phyloP scores from a whole-genome alignment of 2,113 vertebrate species.

The Loxodonta africana region DNA sequence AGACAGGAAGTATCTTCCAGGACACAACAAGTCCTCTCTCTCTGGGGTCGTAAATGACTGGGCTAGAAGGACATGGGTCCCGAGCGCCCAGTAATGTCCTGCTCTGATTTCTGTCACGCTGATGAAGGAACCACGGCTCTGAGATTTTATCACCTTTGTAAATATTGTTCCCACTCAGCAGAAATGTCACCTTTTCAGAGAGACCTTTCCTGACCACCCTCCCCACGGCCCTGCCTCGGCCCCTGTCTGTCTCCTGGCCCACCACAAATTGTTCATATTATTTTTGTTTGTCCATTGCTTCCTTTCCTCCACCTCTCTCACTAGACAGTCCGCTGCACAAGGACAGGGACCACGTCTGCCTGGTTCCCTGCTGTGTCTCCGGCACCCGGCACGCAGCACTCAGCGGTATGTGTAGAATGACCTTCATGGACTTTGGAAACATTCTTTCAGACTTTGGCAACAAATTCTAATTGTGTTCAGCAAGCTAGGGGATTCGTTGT shows the following conservation, averaged over 20 bases:
- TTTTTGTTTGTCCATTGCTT: background rate
- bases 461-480: background rate
- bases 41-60: background rate
- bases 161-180: background rate
- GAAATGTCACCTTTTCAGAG: background rate
- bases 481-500: background rate
- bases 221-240: background rate
- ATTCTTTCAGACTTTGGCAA: background rate
- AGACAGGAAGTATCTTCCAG: background rate
- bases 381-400: background rate
- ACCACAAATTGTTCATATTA: accelerated
- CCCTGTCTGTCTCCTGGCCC: background rate
- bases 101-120: background rate
- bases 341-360: background rate
- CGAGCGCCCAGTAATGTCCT: background rate
- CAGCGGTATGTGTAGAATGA: accelerated
- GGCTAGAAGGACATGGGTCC: background rate
- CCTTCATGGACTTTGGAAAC: background rate
- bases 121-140: background rate
- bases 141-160: background rate
- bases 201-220: background rate
- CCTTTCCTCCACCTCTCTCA: background rate
- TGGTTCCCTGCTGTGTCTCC: accelerated
- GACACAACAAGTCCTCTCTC: background rate
- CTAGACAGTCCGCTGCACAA: background rate